phyloP scores from a whole-genome alignment of 2,113 vertebrate genomes.

The Etia nguti region DNA sequence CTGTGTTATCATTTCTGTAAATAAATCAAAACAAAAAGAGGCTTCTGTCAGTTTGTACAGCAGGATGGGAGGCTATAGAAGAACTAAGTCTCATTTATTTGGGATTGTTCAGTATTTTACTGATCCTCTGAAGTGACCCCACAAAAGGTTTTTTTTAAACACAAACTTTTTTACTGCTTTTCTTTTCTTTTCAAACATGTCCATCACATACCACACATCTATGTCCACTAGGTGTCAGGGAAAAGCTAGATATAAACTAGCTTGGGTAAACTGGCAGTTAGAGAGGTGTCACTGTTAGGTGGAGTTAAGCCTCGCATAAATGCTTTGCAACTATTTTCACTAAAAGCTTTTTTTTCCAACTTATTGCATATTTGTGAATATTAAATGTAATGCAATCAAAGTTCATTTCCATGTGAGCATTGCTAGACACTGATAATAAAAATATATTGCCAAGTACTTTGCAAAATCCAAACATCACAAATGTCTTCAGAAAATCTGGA shows the following conservation, averaged over 20 bases:
- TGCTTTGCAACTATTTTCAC: background rate
- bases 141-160: background rate
- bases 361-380: background rate
- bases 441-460: background rate
- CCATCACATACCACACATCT: background rate
- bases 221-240: background rate
- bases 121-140: background rate
- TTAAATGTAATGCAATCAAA: background rate
- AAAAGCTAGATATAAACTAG: background rate
- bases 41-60: background rate
- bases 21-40: background rate
- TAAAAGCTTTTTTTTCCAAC: background rate
- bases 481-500: background rate
- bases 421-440: background rate
- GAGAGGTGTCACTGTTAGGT: background rate
- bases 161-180: no score
- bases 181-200: background rate
- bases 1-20: background rate
- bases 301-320: background rate
- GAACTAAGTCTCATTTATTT: background rate
- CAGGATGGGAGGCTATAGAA: background rate
- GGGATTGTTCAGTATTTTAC: background rate
- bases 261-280: background rate
- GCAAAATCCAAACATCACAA: background rate
- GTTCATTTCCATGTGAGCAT: background rate